These are phyloP conservation scores for Trisateles emortualis DNA, from an alignment of 2,888 invertebrate genomes.

Conservation along the genomic window DNA sequence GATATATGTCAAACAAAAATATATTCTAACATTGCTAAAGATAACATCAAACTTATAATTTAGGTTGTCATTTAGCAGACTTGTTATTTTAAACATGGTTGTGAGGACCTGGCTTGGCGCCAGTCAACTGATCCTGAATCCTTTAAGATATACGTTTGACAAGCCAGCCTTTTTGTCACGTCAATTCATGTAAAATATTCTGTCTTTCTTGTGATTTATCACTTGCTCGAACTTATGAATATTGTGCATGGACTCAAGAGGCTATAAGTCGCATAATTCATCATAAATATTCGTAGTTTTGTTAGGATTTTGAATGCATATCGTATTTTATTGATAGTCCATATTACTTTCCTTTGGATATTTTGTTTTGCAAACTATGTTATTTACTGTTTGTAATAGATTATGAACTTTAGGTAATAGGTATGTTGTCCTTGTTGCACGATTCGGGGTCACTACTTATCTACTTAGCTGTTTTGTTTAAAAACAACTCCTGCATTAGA, in stretches of 20 bases:
- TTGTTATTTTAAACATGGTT: conserved; percentile 26
- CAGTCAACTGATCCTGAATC: conserved; percentile 23
- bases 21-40: conserved; percentile 16
- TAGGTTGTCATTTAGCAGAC: conserved; percentile 17
- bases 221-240: neutral
- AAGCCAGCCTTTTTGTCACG: conserved; percentile 8
- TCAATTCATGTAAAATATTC: conserved; percentile 6
- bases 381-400: too few relatives aligned
- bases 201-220: conserved; percentile 2
- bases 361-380: too few relatives aligned
- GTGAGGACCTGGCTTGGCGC: conserved; percentile 6
- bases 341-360: too few relatives aligned
- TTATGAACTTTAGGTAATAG: too few relatives aligned
- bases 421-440: too few relatives aligned
- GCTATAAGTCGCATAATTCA: neutral
- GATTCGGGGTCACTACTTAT: too few relatives aligned
- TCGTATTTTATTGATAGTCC: too few relatives aligned
- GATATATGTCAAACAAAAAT: conserved; percentile 10
- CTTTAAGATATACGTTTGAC: conserved; percentile 13
- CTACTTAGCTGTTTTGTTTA: too few relatives aligned
- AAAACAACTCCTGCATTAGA: too few relatives aligned
- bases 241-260: neutral
- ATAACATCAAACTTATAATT: conserved; percentile 29
- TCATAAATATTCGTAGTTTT: too few relatives aligned
- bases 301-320: too few relatives aligned